phyloP scores from a whole-genome alignment of 2,888 invertebrate species.

The Nyleta sp. region DNA sequence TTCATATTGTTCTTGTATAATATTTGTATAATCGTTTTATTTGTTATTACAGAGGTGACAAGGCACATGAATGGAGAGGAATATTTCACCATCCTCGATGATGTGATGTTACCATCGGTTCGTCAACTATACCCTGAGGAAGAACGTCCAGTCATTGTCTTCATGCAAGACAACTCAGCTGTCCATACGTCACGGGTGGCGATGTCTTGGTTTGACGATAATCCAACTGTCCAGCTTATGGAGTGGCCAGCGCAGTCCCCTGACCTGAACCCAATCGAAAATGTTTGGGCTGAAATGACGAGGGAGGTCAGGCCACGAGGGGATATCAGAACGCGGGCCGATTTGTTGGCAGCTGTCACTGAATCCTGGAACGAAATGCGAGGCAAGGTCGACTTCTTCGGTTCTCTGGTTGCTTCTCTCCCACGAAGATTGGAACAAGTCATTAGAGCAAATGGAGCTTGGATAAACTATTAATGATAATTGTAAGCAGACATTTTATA shows the following conservation, averaged over 20 bases:
- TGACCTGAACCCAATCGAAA: no score
- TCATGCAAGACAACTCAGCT: background rate
- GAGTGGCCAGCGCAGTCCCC: background rate
- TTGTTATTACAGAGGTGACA: background rate
- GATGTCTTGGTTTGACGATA: background rate
- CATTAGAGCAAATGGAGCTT: background rate
- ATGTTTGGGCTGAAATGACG: no score
- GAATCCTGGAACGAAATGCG: background rate
- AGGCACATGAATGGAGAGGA: slow-evolving; percentile 2
- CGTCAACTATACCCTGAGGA: background rate
- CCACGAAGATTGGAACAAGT: background rate
- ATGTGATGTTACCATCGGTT: slow-evolving; percentile 11
- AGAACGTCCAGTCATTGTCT: background rate
- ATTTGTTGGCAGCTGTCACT: background rate
- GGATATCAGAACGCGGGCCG: background rate
- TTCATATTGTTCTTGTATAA: background rate
- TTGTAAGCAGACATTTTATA: background rate
- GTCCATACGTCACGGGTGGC: background rate
- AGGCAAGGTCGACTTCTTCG: background rate
- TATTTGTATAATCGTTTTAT: no score
- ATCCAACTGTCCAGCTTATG: background rate
- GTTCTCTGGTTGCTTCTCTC: background rate
- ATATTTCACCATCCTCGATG: slow-evolving; percentile 8
- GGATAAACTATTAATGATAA: background rate
- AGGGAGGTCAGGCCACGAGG: background rate